Conservation (phyloP, 2,888 invertebrate genomes). For the Rhimphoctona megacephalus region DNA sequence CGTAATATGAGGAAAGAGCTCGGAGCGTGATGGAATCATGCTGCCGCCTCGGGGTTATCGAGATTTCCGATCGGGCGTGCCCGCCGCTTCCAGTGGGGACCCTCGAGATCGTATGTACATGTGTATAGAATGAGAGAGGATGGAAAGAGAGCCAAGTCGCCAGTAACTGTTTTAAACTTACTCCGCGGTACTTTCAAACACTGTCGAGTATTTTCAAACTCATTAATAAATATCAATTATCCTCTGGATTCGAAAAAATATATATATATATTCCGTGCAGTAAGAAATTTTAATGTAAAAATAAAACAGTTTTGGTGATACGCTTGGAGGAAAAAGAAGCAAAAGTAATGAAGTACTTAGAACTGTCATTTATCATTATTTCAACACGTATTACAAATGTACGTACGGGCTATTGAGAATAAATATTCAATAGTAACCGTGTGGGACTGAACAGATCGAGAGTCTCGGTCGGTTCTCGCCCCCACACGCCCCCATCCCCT, state of each 20-base stretch:
- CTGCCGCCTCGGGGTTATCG: conserved; percentile 64
- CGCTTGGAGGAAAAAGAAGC: not conserved
- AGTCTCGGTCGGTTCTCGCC: conserved; percentile 22
- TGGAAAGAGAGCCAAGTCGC: conserved; percentile 17
- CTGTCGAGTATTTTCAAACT: not conserved
- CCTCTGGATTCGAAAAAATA: not conserved
- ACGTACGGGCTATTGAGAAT: conserved; percentile 53
- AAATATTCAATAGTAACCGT: conserved; percentile 68
- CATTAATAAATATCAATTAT: conserved; percentile 10
- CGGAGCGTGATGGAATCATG: conserved; percentile 54
- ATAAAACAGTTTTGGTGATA: not conserved
- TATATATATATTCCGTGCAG: not conserved
- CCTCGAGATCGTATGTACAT: conserved; percentile 8
- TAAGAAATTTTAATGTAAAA: not conserved
- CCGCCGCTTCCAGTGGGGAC: conserved; percentile 46
- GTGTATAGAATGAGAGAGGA: conserved; percentile 6
- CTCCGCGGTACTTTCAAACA: conserved; percentile 10
- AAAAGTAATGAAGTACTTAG: not conserved
- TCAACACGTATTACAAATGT: conserved; percentile 67
- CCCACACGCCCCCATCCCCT: conserved; percentile 22
- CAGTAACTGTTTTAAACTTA: conserved; percentile 3
- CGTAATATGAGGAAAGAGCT: conserved; percentile 54
- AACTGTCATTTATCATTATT: conserved; percentile 61
- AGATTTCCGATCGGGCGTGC: conserved; percentile 66
- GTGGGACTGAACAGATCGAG: conserved; percentile 10